A percentile compares a stretch with the other conserved stretches of the same genome.
Evolutionary conservation across 2,797 vertebrate species (phyloP).

Genomic region (Aeoliscus strigatus): DNA sequence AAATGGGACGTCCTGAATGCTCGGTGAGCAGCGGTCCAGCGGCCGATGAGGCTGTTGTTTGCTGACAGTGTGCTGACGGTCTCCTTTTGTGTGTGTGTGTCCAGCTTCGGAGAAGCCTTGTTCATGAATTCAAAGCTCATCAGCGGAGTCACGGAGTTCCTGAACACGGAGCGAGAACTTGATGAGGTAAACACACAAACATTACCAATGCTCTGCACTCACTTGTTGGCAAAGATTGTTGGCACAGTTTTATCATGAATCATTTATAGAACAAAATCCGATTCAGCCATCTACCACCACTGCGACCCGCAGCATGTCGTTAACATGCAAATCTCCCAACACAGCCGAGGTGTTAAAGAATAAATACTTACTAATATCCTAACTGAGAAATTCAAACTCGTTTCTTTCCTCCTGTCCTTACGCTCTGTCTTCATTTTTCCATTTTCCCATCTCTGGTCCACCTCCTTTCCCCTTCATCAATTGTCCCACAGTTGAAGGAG

Average conservation of each 20-base stretch:
- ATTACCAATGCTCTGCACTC: too few relatives aligned
- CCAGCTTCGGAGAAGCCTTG: constrained; percentile 92
- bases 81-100: constrained; percentile 12
- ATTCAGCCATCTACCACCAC: too few relatives aligned
- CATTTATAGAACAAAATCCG: too few relatives aligned
- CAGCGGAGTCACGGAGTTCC: constrained; percentile 95
- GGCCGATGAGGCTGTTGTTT: background rate
- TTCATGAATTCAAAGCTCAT: constrained; percentile 98
- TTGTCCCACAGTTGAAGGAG: constrained; percentile 77
- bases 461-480: background rate
- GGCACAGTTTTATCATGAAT: too few relatives aligned
- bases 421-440: background rate
- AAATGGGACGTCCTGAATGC: constrained; percentile 95
- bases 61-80: background rate
- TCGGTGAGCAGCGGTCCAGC: constrained; percentile 71
- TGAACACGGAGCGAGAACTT: constrained; percentile 89
- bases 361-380: too few relatives aligned
- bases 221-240: too few relatives aligned
- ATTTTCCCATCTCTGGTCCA: background rate
- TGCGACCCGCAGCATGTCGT: too few relatives aligned
- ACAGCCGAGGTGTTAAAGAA: too few relatives aligned
- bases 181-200: constrained; percentile 79
- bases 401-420: too few relatives aligned
- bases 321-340: too few relatives aligned
- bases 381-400: too few relatives aligned